Evolutionary conservation across 1,140 invertebrate genomes (phyloP).

Genomic region (Drosophila equinoxialis): DNA sequence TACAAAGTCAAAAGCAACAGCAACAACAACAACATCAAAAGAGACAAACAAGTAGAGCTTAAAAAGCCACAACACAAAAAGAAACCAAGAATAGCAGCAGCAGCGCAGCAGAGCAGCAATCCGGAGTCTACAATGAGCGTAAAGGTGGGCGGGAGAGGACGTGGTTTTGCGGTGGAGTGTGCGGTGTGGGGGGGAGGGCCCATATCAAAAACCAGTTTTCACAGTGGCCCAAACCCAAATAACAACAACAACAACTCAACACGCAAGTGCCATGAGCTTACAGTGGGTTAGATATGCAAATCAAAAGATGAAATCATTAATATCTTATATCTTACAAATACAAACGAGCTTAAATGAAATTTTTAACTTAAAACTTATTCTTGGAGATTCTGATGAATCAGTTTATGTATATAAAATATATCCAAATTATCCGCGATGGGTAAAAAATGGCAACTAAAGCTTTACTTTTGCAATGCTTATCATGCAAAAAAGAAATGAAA

Average conservation of each 20-base stretch:
- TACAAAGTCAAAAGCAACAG: conserved; percentile 77
- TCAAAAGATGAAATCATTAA: too few relatives aligned
- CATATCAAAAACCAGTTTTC: conserved; percentile 70
- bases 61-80: conserved; percentile 62
- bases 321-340: too few relatives aligned
- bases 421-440: too few relatives aligned
- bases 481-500: too few relatives aligned
- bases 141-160: too few relatives aligned
- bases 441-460: too few relatives aligned
- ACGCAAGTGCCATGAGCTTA: conserved; percentile 36
- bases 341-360: too few relatives aligned
- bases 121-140: conserved; percentile 54
- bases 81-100: conserved; percentile 65
- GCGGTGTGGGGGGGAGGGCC: background rate
- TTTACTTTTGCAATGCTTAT: too few relatives aligned
- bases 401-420: too few relatives aligned
- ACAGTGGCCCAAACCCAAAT: conserved; percentile 21
- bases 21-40: conserved; percentile 47
- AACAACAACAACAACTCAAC: conserved; percentile 34
- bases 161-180: too few relatives aligned
- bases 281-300: background rate
- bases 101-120: conserved; percentile 39
- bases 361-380: too few relatives aligned
- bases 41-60: conserved; percentile 70
- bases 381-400: too few relatives aligned